phyloP scores from a whole-genome alignment of 2,797 vertebrate genomes.

The Coendou prehensilis region DNA sequence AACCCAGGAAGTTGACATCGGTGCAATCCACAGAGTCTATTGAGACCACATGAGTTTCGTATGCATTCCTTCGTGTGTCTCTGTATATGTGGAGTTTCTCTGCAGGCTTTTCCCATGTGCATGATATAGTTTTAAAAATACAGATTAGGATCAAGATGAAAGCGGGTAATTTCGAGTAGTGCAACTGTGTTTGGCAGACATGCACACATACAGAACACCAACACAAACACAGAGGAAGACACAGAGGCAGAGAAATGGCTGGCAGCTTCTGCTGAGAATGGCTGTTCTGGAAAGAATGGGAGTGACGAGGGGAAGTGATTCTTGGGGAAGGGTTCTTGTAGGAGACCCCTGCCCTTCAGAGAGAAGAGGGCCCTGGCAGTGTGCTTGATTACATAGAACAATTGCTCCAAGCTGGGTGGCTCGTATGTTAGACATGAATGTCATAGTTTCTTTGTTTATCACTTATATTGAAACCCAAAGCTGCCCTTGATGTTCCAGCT shows the following conservation, averaged over 20 bases:
- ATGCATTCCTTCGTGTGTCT: background rate
- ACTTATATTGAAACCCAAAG: background rate
- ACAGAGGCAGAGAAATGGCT: background rate
- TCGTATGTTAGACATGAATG: background rate
- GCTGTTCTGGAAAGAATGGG: background rate
- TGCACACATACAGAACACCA: fast-evolving
- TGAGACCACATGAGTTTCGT: background rate
- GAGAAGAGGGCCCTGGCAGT: background rate
- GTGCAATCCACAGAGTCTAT: background rate
- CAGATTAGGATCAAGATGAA: background rate
- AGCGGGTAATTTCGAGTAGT: background rate
- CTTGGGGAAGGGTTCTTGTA: background rate
- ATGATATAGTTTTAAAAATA: background rate
- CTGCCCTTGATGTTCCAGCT: background rate
- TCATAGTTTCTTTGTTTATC: constrained; percentile 46
- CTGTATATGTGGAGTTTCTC: background rate
- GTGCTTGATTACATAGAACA: background rate
- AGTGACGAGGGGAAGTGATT: background rate
- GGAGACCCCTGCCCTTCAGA: too few relatives aligned
- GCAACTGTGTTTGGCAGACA: background rate
- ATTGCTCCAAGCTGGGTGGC: background rate
- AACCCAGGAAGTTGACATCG: background rate
- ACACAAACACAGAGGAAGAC: background rate
- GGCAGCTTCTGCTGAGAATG: background rate
- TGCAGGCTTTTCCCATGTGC: background rate